Conservation (phyloP, 2,888 invertebrate genomes). For the Habroteleia sp. region DNA sequence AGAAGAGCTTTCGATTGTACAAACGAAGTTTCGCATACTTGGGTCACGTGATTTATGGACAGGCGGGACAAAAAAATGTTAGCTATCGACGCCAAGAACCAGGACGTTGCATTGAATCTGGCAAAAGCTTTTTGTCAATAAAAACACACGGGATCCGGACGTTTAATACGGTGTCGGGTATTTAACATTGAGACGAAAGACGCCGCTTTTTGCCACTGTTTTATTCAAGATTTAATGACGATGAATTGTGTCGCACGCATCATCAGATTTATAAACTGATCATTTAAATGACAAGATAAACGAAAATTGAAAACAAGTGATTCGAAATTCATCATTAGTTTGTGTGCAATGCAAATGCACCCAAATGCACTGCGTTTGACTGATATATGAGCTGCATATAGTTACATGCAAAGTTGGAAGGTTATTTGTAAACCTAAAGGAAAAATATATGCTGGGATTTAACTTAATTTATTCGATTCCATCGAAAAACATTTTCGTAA, state of each 20-base stretch:
- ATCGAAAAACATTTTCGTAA: too few relatives aligned
- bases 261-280: constrained; percentile 13
- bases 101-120: constrained; percentile 48
- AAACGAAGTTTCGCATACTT: constrained; percentile 57
- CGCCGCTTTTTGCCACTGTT: constrained; percentile 39
- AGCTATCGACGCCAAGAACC: constrained; percentile 57
- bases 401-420: too few relatives aligned
- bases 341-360: too few relatives aligned
- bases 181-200: constrained; percentile 50
- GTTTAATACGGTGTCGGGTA: constrained; percentile 52
- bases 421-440: too few relatives aligned
- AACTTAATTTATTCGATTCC: too few relatives aligned
- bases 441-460: too few relatives aligned
- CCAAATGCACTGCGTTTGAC: too few relatives aligned
- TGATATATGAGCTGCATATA: too few relatives aligned
- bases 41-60: constrained; percentile 58
- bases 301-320: constrained; percentile 23
- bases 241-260: constrained; percentile 18
- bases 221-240: constrained; percentile 41
- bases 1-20: constrained; percentile 38
- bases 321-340: too few relatives aligned
- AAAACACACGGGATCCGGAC: constrained; percentile 50
- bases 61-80: constrained; percentile 51
- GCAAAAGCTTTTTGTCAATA: constrained; percentile 57
- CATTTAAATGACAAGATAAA: constrained; percentile 28